Evolutionary conservation across 53 echinoderm and acorn worm genomes (phyloP).

Genomic region (Henricia sp.): DNA sequence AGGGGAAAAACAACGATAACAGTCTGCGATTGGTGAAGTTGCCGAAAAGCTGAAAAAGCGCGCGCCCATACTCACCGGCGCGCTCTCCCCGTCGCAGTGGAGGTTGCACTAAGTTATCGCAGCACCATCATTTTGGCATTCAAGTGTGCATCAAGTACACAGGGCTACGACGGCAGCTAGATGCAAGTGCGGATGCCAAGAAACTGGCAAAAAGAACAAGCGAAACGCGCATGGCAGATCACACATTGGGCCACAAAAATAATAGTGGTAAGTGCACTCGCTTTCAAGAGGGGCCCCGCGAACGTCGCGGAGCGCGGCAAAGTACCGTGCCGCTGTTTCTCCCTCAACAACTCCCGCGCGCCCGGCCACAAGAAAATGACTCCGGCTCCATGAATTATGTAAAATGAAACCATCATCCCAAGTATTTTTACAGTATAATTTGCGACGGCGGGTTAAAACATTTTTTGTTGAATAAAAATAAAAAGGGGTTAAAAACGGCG

Average conservation of each 20-base stretch:
- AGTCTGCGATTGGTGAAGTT: neutral
- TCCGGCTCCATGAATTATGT: constrained; percentile 42
- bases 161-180: neutral
- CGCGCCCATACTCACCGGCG: constrained; percentile 5
- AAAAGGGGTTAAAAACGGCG: constrained; percentile 8
- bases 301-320: constrained; percentile 10
- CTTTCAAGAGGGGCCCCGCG: constrained; percentile 33
- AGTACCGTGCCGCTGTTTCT: constrained; percentile 15
- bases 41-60: neutral
- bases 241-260: constrained; percentile 47
- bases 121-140: constrained; percentile 26
- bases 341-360: constrained; percentile 3
- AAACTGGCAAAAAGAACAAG: constrained; percentile 52
- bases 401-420: constrained; percentile 23
- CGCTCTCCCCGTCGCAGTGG: constrained; percentile 20
- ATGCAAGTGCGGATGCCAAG: constrained; percentile 15
- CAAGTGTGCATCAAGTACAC: constrained; percentile 53
- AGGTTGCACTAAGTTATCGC: constrained; percentile 46
- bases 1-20: neutral
- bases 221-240: constrained; percentile 7
- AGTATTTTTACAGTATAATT: constrained; percentile 65
- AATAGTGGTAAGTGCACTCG: constrained; percentile 60
- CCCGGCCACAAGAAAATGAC: constrained; percentile 5
- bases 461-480: neutral
- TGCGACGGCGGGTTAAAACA: constrained; percentile 18